These are phyloP conservation scores for Nowickia ferox DNA, from an alignment of 2,888 invertebrate genomes.

Conservation along the genomic window DNA sequence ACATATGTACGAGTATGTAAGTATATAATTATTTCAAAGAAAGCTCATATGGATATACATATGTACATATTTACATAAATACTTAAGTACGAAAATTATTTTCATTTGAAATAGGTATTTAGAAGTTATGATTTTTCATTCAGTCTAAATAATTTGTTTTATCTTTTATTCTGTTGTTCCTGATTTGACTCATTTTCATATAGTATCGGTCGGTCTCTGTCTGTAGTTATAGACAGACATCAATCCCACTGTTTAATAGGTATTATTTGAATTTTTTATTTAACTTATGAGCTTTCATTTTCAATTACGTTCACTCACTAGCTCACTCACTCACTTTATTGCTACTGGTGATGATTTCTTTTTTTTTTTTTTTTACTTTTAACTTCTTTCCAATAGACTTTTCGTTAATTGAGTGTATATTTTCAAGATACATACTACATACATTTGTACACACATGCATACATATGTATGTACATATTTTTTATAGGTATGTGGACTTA, in stretches of 20 bases:
- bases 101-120: conserved; percentile 20
- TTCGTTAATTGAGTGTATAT: conserved; percentile 26
- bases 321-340: conserved; percentile 57
- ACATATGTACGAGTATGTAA: no score
- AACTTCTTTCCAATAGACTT: conserved; percentile 31
- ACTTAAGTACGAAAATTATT: neutral
- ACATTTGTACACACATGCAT: neutral
- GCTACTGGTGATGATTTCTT: conserved; percentile 13
- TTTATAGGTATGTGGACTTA: conserved; percentile 35
- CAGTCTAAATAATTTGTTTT: conserved; percentile 23
- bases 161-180: neutral
- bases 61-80: neutral
- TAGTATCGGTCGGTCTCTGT: conserved; percentile 27
- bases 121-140: conserved; percentile 25
- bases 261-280: conserved; percentile 58
- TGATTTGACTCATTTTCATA: conserved; percentile 18
- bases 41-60: neutral
- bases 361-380: conserved; percentile 30
- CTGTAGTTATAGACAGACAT: conserved; percentile 9
- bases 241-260: neutral
- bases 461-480: neutral
- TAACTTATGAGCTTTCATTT: conserved; percentile 70
- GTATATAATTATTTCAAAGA: neutral
- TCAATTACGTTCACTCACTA: conserved; percentile 67
- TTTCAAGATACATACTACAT: neutral